Base-by-base conservation (phyloP, 2,797 vertebrate species). In the Poecilia velifera region DNA sequence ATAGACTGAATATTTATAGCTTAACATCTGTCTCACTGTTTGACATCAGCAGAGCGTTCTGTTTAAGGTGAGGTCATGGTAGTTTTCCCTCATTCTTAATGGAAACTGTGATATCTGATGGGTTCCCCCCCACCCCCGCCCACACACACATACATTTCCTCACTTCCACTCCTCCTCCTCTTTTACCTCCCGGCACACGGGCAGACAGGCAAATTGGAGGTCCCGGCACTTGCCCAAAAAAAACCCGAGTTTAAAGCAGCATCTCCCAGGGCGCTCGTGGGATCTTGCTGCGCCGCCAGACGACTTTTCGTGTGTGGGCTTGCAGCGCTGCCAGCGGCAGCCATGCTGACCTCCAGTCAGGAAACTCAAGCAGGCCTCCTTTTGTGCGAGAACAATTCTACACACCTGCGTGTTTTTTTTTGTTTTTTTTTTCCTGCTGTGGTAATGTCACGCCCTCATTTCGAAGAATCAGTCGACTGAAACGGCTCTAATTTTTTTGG, bases 271-370 rank as follows among this genome's bases (percentile, higher is more conserved):
- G 92, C 91, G 91, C 86, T 93, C 91, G 94, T 85, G 92, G 95
- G 92, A 92, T 96, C 91, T 95, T 89, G 86, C 84, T 93, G 85
- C 92, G 92, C 89, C 93, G 90, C 93, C 94, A 95, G 95, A 89
- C 89, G 80, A 77, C 86, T 83, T 86, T 66, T 82, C 88, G 83
- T 96, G 95, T 95, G 93, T 96, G 95, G 95, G 95, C 95, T 93
- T 80, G 94, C 71, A 51, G 80, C 77, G 1, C 47, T 78, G 86
- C 82, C 89, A 88, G 74, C 31, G 39, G 36, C 31, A n/a, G 82
- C 71, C 66, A 34, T 47, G 53, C 77, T 88, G 86, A 87, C 88
- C 88, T 76, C 71, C 53, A 77, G 84, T 80, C 84, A 86, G 90
- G 87, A 91, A 90, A 80, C 18, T 55, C 51, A 82, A 57, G 74